Conservation (phyloP, 2,113 vertebrate species). For the Sminthopsis crassicaudata region DNA sequence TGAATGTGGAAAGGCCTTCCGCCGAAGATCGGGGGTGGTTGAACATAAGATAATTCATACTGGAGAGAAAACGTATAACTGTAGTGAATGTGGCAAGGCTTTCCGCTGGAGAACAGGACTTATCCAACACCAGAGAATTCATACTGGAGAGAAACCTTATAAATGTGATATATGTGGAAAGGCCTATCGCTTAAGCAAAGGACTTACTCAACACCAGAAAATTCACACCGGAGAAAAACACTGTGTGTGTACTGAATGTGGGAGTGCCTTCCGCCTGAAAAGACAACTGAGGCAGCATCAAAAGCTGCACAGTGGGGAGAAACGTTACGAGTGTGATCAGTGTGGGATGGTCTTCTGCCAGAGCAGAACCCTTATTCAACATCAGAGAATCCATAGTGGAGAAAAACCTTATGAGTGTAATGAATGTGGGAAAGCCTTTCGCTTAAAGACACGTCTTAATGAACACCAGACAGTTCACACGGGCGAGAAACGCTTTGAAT, state of each 20-base stretch:
- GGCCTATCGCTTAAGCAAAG: neutral
- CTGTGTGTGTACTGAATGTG: neutral
- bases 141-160: conserved; percentile 45
- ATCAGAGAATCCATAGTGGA: neutral
- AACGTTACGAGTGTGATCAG: neutral
- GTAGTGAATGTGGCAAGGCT: conserved; percentile 9
- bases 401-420: neutral
- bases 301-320: neutral
- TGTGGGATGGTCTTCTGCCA: neutral
- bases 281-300: neutral
- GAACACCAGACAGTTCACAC: neutral
- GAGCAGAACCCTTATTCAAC: neutral
- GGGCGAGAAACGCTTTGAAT: neutral
- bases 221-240: neutral
- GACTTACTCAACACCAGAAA: neutral
- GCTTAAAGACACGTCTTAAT: neutral
- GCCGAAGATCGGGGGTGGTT: conserved; percentile 58
- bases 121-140: conserved; percentile 36
- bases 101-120: conserved; percentile 27
- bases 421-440: neutral
- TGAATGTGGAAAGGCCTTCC: conserved; percentile 68
- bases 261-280: neutral
- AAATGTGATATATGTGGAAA: conserved; percentile 20
- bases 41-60: conserved; percentile 66
- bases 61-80: conserved; percentile 53